Percentiles rank a stretch among this genome's conserved stretches.
Conservation (phyloP, 2,113 vertebrate species). For the Mirza zaza region DNA sequence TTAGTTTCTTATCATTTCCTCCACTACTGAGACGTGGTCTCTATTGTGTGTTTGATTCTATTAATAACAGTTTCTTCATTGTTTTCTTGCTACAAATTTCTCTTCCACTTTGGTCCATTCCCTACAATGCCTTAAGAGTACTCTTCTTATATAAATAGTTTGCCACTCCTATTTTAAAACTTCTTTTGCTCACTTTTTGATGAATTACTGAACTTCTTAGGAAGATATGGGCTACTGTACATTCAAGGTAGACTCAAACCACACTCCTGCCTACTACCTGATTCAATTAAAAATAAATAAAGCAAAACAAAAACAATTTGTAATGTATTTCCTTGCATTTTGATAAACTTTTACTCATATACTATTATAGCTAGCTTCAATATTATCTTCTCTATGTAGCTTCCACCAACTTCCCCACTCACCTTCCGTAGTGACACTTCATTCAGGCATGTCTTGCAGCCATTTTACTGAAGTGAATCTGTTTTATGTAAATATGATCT, state of each 20-base stretch:
- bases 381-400: neutral
- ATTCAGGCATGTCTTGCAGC: neutral
- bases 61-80: neutral
- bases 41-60: neutral
- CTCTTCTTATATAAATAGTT: neutral
- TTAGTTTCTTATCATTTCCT: neutral
- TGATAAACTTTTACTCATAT: neutral
- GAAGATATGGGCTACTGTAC: neutral
- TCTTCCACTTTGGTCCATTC: neutral
- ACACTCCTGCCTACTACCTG: neutral
- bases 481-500: neutral
- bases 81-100: neutral
- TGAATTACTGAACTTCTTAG: neutral
- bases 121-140: neutral
- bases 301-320: neutral
- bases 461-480: neutral
- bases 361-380: neutral
- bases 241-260: neutral
- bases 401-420: neutral
- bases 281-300: neutral
- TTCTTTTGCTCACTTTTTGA: neutral
- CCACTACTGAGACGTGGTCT: neutral
- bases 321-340: neutral
- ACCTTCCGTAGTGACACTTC: neutral
- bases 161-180: neutral